These are phyloP conservation scores for Plutella xylostella DNA, from an alignment of 2,888 invertebrate genomes.

Conservation along the genomic window DNA sequence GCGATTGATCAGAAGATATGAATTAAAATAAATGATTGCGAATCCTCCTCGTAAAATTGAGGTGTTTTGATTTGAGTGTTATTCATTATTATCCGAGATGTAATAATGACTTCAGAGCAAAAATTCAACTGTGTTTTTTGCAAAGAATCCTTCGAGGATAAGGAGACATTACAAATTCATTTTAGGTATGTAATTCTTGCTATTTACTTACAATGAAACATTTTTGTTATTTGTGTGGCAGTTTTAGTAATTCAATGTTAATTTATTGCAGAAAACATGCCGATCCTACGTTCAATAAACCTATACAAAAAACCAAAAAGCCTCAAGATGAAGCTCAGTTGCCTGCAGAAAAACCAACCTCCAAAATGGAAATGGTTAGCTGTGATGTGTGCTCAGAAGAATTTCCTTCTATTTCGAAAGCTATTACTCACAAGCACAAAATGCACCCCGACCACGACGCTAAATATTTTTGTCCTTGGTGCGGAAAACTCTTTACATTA, in stretches of 20 bases:
- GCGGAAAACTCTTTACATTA: constrained; percentile 77
- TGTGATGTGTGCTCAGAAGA: constrained; percentile 73
- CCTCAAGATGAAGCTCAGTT: constrained; percentile 27
- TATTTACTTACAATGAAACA: background rate
- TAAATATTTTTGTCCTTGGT: constrained; percentile 75
- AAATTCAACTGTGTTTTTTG: constrained; percentile 69
- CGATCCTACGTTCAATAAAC: constrained; percentile 68
- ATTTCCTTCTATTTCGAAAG: constrained; percentile 70
- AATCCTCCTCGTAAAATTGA: too few species aligned
- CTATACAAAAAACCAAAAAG: constrained; percentile 33
- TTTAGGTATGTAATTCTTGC: constrained; percentile 58
- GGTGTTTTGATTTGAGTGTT: too few species aligned
- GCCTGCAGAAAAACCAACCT: constrained; percentile 29
- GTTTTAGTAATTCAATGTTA: background rate
- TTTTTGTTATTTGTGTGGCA: background rate
- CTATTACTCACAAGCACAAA: constrained; percentile 76
- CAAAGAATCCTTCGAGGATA: constrained; percentile 62
- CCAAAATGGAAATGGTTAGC: constrained; percentile 42
- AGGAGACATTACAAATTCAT: constrained; percentile 71
- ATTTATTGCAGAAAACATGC: constrained; percentile 67
- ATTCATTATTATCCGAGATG: too few species aligned
- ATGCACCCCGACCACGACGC: constrained; percentile 72
- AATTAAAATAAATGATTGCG: too few species aligned
- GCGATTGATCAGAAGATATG: too few species aligned
- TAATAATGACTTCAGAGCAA: constrained; percentile 27